These are phyloP conservation scores for Paramormyrops hopkinsi DNA, from an alignment of 2,797 vertebrate genomes.

Conservation along the genomic window DNA sequence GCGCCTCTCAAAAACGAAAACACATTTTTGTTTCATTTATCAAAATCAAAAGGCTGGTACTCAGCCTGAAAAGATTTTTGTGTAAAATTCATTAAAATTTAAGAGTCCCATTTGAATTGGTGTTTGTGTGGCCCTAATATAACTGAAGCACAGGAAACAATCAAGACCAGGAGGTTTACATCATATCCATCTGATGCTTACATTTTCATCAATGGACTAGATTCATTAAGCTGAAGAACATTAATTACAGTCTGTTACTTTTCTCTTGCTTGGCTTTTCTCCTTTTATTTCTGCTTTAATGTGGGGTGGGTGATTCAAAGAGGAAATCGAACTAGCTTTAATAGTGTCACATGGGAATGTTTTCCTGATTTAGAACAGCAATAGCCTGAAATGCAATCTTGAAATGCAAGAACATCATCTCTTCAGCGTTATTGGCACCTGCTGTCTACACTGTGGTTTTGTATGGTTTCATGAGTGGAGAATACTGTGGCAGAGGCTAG, in stretches of 20 bases:
- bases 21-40: neutral
- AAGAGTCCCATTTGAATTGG: neutral
- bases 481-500: neutral
- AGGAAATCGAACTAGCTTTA: constrained; percentile 18
- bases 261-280: constrained; percentile 8
- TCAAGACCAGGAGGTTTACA: neutral
- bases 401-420: neutral
- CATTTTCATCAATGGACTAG: constrained; percentile 2
- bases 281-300: constrained; percentile 24
- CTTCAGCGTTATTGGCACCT: neutral
- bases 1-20: neutral
- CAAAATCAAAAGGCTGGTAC: neutral
- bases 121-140: neutral
- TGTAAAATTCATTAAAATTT: neutral
- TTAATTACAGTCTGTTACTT: neutral
- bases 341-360: constrained; percentile 20
- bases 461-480: neutral
- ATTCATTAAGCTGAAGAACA: constrained; percentile 4
- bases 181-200: neutral
- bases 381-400: neutral
- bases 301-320: constrained; percentile 14
- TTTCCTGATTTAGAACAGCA: constrained; percentile 21
- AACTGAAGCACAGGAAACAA: neutral
- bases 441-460: neutral
- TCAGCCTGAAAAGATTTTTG: neutral